Conservation (phyloP, 2,113 vertebrate species). For the Neotoma lepida region DNA sequence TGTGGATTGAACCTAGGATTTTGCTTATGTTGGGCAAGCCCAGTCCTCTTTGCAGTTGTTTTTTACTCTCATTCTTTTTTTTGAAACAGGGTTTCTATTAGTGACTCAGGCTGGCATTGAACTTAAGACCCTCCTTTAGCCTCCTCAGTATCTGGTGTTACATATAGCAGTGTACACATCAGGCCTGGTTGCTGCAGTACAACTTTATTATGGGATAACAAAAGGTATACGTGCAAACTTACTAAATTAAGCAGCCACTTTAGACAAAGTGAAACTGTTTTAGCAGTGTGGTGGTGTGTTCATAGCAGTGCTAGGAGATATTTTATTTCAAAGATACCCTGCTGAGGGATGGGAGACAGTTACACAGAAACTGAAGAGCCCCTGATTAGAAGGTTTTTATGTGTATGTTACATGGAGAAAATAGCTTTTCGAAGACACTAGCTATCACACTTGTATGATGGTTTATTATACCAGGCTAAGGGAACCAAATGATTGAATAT, state of each 20-base stretch:
- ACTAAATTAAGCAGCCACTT: slow-evolving; percentile 11
- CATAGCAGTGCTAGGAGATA: background rate
- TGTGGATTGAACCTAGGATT: too few species aligned
- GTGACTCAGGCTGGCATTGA: background rate
- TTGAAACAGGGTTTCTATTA: background rate
- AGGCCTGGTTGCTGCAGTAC: too few species aligned
- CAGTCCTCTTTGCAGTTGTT: background rate
- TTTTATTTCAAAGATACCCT: background rate
- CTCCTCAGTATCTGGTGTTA: too few species aligned
- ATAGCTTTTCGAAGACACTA: too few species aligned
- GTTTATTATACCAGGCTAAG: background rate
- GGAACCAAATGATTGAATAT: background rate
- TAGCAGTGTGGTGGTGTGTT: background rate
- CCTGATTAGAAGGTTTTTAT: slow-evolving; percentile 41
- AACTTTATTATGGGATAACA: too few species aligned
- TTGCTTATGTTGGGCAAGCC: too few species aligned
- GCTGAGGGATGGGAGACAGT: background rate
- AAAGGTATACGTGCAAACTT: background rate
- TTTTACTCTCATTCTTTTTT: background rate
- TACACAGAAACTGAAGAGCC: background rate
- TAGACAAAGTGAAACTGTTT: slow-evolving; percentile 36
- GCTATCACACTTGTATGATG: too few species aligned
- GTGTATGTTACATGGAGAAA: too few species aligned
- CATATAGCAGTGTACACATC: too few species aligned
- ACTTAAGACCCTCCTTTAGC: too few species aligned